phyloP scores from a whole-genome alignment of 1,140 invertebrate species.

The Delia radicum region DNA sequence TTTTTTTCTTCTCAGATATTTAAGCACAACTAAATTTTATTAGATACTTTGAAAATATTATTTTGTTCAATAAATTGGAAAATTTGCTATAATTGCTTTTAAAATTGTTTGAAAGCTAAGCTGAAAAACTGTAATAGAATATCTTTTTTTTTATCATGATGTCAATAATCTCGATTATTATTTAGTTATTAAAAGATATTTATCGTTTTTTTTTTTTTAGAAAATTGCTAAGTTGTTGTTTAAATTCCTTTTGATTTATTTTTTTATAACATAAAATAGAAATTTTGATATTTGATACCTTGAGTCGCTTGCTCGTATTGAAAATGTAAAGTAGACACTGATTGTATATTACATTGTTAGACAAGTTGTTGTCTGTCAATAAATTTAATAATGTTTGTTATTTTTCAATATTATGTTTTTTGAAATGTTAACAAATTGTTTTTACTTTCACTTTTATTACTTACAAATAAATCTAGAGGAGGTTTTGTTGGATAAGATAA shows the following conservation, averaged over 20 bases:
- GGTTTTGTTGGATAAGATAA: too few relatives aligned
- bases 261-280: not conserved
- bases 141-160: not conserved
- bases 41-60: not conserved
- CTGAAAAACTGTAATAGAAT: not conserved
- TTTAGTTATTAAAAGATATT: not conserved
- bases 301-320: not conserved
- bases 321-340: not conserved
- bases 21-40: not conserved
- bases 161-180: not conserved
- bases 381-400: not conserved
- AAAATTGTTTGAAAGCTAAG: not conserved
- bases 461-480: too few relatives aligned
- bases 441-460: not conserved
- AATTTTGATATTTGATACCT: not conserved
- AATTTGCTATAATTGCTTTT: not conserved
- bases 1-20: too few relatives aligned
- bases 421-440: not conserved
- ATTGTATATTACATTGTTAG: conserved; percentile 20
- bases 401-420: not conserved
- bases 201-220: not conserved
- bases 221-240: not conserved
- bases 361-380: conserved; percentile 9
- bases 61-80: not conserved
- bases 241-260: not conserved